A percentile compares a stretch with the other conserved stretches of the same genome.
phyloP scores from a whole-genome alignment of 2,797 vertebrate genomes.

The Acipenser ruthenus region DNA sequence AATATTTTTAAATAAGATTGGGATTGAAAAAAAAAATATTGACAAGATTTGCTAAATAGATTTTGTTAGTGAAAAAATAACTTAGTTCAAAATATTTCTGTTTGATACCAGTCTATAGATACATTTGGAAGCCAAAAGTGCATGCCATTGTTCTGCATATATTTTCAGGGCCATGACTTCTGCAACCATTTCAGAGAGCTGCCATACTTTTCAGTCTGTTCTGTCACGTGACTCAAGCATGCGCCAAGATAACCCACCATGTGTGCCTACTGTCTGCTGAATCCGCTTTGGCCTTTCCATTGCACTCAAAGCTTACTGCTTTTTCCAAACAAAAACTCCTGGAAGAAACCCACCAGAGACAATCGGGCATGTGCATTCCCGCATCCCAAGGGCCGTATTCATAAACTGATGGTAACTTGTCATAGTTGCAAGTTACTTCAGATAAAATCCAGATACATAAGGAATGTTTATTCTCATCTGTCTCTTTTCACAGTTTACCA shows the following conservation, averaged over 20 bases:
- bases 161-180: constrained; percentile 60
- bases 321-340: constrained; percentile 35
- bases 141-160: constrained; percentile 6
- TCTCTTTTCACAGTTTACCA: not conserved
- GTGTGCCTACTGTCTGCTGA: constrained; percentile 63
- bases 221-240: constrained; percentile 71
- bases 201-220: constrained; percentile 83
- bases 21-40: no score
- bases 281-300: constrained; percentile 61
- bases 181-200: constrained; percentile 89
- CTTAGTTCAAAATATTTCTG: no score
- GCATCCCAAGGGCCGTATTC: constrained; percentile 19
- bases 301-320: constrained; percentile 59
- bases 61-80: no score
- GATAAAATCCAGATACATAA: constrained; percentile 6
- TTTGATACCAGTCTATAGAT: not conserved
- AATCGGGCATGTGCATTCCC: constrained; percentile 15
- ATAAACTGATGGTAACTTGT: constrained; percentile 9
- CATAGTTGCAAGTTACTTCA: not conserved
- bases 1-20: no score
- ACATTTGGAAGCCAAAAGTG: not conserved
- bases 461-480: not conserved
- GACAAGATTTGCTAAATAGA: no score
- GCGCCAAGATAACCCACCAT: constrained; percentile 59
- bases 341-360: constrained; percentile 12